Evolutionary conservation across 2,888 invertebrate species (phyloP).

Genomic region (Scaptomyza flava): DNA sequence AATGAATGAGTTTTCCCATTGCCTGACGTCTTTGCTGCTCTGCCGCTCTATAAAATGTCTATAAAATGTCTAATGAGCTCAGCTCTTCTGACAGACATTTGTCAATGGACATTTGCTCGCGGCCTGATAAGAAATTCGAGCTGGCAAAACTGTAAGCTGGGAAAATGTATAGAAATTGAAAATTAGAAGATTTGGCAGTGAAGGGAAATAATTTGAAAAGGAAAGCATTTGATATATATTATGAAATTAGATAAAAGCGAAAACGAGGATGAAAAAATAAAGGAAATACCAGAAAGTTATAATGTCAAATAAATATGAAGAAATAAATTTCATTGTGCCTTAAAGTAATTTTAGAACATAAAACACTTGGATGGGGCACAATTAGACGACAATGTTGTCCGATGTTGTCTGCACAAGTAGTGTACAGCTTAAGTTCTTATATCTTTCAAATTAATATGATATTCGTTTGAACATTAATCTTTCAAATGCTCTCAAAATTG

Average conservation of each 20-base stretch:
- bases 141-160: constrained; percentile 16
- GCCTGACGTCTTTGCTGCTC: constrained; percentile 1
- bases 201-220: constrained; percentile 28
- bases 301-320: constrained; percentile 1
- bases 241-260: constrained; percentile 33
- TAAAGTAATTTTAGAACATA: no score
- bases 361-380: not conserved
- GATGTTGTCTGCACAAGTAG: not conserved
- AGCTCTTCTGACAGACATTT: constrained; percentile 71
- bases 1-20: constrained; percentile 17
- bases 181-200: not conserved
- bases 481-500: no score
- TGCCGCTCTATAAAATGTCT: constrained; percentile 28
- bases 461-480: no score
- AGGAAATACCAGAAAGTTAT: constrained; percentile 4
- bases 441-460: no score
- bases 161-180: constrained; percentile 3
- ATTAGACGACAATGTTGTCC: not conserved
- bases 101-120: constrained; percentile 61
- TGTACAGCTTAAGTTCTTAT: not conserved
- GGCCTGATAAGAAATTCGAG: constrained; percentile 59
- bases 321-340: not conserved
- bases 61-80: constrained; percentile 74
- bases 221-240: constrained; percentile 33
- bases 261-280: constrained; percentile 5